Evolutionary conservation across 2,888 invertebrate species (phyloP).

Genomic region (Sarcophaga rosellei): DNA sequence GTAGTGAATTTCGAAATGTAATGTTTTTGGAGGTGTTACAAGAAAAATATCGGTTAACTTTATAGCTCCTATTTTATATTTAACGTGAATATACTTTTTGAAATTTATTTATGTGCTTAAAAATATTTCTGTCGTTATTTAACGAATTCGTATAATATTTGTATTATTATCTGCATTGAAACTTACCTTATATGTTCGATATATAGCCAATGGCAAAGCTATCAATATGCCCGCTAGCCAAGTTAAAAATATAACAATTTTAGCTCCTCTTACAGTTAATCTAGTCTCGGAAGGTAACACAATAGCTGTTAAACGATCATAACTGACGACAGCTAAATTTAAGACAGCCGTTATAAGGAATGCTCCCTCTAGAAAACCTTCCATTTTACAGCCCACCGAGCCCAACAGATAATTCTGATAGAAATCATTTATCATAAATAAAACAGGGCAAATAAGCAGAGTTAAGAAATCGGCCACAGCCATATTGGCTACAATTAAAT

Average conservation of each 20-base stretch:
- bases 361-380: slow-evolving; percentile 89
- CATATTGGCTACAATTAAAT: slow-evolving; percentile 88
- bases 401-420: slow-evolving; percentile 90
- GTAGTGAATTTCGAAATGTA: too few relatives aligned
- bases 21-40: too few relatives aligned
- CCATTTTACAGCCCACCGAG: slow-evolving; percentile 88
- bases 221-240: slow-evolving; percentile 86
- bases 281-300: slow-evolving; percentile 87
- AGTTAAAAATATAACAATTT: slow-evolving; percentile 85
- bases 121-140: too few relatives aligned
- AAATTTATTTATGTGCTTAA: background rate
- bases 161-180: background rate
- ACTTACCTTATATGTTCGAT: slow-evolving; percentile 84
- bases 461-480: slow-evolving; percentile 87
- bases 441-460: slow-evolving; percentile 87
- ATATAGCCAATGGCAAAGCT: slow-evolving; percentile 86
- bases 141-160: too few relatives aligned
- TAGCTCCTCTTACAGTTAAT: slow-evolving; percentile 85
- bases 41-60: too few relatives aligned
- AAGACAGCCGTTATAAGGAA: slow-evolving; percentile 89
- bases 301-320: slow-evolving; percentile 91
- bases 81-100: too few relatives aligned
- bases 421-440: slow-evolving; percentile 88
- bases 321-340: slow-evolving; percentile 89
- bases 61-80: too few relatives aligned